Conservation (phyloP, 2,888 invertebrate species). For the Lasioglossum vierecki region DNA sequence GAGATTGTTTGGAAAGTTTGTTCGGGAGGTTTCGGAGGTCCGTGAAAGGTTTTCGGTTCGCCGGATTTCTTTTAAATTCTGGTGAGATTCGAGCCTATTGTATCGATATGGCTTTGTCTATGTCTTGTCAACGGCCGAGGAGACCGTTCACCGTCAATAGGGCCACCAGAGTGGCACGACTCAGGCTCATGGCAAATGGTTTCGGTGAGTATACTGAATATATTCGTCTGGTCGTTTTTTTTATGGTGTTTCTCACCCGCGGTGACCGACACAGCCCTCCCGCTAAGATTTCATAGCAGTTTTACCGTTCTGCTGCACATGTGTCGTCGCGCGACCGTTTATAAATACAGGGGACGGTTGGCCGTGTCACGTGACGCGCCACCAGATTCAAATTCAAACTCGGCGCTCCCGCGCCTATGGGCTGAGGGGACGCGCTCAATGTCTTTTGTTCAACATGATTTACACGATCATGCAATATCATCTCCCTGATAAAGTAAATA, state of each 20-base stretch:
- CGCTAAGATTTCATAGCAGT: constrained; percentile 44
- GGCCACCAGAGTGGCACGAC: constrained; percentile 80
- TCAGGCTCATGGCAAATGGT: constrained; percentile 77
- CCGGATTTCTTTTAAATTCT: constrained; percentile 21
- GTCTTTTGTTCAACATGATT: background rate
- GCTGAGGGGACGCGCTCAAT: too few relatives aligned
- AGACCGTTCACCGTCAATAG: constrained; percentile 79
- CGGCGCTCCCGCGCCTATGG: background rate
- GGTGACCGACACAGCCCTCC: constrained; percentile 41
- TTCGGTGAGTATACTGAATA: constrained; percentile 77
- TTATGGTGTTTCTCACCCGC: constrained; percentile 8
- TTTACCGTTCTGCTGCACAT: constrained; percentile 30
- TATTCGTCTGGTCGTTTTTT: constrained; percentile 28
- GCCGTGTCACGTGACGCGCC: background rate
- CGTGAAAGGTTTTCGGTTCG: constrained; percentile 13
- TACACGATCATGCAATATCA: background rate
- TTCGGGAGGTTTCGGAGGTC: background rate
- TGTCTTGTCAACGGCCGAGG: constrained; percentile 77
- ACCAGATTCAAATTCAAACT: constrained; percentile 4
- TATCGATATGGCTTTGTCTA: constrained; percentile 70
- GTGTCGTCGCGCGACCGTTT: constrained; percentile 34
- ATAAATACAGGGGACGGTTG: constrained; percentile 44
- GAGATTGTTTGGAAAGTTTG: background rate
- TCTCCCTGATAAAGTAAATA: background rate
- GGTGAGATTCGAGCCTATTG: constrained; percentile 26